phyloP scores from a whole-genome alignment of 1,140 invertebrate species.

The Scylla paramamosain region DNA sequence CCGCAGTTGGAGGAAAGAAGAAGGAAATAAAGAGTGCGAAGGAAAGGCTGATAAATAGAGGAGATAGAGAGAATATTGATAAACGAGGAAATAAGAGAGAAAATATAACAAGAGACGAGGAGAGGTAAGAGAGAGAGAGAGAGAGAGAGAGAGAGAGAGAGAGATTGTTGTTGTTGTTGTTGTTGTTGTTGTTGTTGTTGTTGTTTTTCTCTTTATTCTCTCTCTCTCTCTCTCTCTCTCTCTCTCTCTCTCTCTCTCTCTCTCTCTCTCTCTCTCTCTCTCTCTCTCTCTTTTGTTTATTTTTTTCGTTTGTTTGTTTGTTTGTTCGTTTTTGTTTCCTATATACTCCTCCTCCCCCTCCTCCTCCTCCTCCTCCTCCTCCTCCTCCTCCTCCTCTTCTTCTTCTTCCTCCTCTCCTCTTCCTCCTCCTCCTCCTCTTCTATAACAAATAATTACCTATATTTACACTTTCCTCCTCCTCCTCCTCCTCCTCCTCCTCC shows the following conservation, averaged over 20 bases:
- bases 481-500: constrained; percentile 4
- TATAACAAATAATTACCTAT: background rate
- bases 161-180: background rate
- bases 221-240: too few species aligned
- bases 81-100: too few species aligned
- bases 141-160: too few species aligned
- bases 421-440: background rate
- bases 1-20: background rate
- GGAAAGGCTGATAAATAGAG: too few species aligned
- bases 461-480: background rate
- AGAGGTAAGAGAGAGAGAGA: background rate
- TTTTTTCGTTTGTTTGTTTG: too few species aligned
- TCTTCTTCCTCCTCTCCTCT: background rate
- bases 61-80: too few species aligned
- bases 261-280: too few species aligned
- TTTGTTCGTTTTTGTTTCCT: too few species aligned
- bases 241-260: too few species aligned
- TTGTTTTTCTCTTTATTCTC: too few species aligned
- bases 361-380: background rate
- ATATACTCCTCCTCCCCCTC: background rate
- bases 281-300: too few species aligned
- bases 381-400: background rate
- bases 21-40: background rate
- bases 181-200: background rate
- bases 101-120: too few species aligned